These are phyloP conservation scores for Bombus pyrosoma DNA, from an alignment of 1,140 invertebrate genomes.

Conservation along the genomic window DNA sequence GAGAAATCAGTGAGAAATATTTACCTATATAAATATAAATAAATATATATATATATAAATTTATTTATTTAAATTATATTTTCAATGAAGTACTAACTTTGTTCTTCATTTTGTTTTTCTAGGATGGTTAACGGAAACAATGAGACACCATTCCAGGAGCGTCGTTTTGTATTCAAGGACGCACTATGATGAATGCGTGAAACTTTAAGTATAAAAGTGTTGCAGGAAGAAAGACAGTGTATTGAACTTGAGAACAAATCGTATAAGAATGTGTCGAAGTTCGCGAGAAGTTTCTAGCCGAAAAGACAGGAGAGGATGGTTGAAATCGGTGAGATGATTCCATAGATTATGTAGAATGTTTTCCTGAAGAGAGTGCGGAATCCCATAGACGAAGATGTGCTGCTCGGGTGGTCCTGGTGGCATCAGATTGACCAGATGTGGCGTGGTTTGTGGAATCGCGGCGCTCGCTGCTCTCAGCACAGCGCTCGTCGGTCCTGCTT, in stretches of 20 bases:
- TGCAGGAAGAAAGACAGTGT: not conserved
- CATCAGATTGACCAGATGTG: slow-evolving; percentile 78
- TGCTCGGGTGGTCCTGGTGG: slow-evolving; percentile 76
- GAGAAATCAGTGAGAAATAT: too few species aligned
- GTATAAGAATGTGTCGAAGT: slow-evolving; percentile 34
- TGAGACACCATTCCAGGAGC: not conserved
- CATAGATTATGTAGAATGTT: slow-evolving; percentile 18
- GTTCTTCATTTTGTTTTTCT: not conserved
- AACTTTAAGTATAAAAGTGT: not conserved
- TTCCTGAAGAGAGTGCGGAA: slow-evolving; percentile 26
- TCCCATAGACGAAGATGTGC: slow-evolving; percentile 73
- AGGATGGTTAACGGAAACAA: not conserved
- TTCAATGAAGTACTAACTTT: not conserved
- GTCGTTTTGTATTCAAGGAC: too few species aligned
- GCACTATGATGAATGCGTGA: not conserved
- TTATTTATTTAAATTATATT: too few species aligned
- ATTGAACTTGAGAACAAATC: slow-evolving; percentile 2
- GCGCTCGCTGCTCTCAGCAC: slow-evolving; percentile 78
- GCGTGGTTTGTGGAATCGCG: slow-evolving; percentile 79
- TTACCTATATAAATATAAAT: too few species aligned
- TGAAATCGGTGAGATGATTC: slow-evolving; percentile 47
- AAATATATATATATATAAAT: not conserved
- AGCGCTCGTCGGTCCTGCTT: slow-evolving; percentile 78
- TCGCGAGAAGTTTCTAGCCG: not conserved
- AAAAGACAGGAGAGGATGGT: slow-evolving; percentile 10